Evolutionary conservation across 2,113 vertebrate species (phyloP), one percentile per base, ranked within the genome.

Genomic region (Nyctereutes procyonoides): DNA sequence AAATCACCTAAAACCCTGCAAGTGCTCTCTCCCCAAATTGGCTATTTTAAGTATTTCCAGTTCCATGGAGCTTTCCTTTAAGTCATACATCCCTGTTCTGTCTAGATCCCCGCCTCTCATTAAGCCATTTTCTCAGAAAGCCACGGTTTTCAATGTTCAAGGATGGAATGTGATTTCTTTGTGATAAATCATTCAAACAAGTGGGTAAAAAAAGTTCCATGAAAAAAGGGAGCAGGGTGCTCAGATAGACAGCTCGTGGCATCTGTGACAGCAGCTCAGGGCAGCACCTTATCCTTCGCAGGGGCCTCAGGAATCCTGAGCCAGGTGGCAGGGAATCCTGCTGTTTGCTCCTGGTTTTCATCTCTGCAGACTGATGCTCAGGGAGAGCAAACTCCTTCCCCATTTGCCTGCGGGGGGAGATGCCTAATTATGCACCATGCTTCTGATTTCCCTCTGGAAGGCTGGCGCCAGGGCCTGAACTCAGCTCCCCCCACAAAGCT

Each of bases 381-480:
- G 58, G 67, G 9, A 97, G 79, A 97, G 43, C 9, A 92, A 89
- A 88, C 88, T 79, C 63, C 73, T 93, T 93, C 63, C n/a, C 62
- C 62, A 86, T 91, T 97, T 81, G 91, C 24, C 95, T 94, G 14
- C 90, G 26, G 32, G 19, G 56, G 88, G 1, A 76, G 88, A 88
- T 90, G 97, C 85, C 96, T 98, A 98, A 98, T 98, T 98, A 79
- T 22, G 30, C 28, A 98, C 97, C 94, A 91, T 60, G 53, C 76
- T 98, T 98, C 65, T 95, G 93, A 98, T 98, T 98, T 98, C 97
- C 97, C 76, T 51, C 43, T 97, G 97, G 85, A 98, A 79, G 87
- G n/a, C 86, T 98, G 98, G 98, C 95, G 71, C 98, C 98, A 98
- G 98, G 88, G 73, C 84, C 96, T 97, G 93, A 98, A 98, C 73